Percentiles rank a stretch among this genome's conserved stretches.
phyloP scores from a whole-genome alignment of 1,140 invertebrate species.

The Atta colombica region DNA sequence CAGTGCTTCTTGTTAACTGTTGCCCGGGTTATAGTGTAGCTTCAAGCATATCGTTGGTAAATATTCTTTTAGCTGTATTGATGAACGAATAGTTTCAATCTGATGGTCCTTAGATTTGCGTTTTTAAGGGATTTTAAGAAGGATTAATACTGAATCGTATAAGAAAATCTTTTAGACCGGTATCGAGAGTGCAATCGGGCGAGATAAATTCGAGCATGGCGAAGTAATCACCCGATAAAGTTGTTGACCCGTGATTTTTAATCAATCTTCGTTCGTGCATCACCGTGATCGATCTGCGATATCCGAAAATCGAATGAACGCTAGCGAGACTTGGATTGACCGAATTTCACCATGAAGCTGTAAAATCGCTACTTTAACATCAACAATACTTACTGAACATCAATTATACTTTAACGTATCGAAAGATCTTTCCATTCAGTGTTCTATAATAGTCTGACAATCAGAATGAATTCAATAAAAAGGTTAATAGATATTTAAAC shows the following conservation, averaged over 20 bases:
- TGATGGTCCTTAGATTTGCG: not conserved
- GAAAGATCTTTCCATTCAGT: not conserved
- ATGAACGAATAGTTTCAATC: not conserved
- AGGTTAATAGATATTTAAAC: not conserved
- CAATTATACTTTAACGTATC: not conserved
- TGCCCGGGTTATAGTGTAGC: not conserved
- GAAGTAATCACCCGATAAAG: slow-evolving; percentile 48
- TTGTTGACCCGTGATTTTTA: slow-evolving; percentile 59
- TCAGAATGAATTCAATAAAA: not conserved
- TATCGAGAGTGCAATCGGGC: slow-evolving; percentile 37
- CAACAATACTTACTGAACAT: not conserved
- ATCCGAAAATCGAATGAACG: slow-evolving; percentile 44
- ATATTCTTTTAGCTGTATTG: not conserved
- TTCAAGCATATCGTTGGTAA: not conserved
- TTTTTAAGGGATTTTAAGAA: not conserved
- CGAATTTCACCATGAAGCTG: not conserved
- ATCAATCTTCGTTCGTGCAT: slow-evolving; percentile 52
- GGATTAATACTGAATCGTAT: not conserved
- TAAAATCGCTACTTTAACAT: slow-evolving; percentile 14
- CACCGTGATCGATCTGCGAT: slow-evolving; percentile 18
- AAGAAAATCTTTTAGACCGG: slow-evolving; percentile 42
- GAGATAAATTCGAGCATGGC: slow-evolving; percentile 27
- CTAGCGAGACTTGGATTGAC: not conserved
- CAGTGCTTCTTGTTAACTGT: not conserved
- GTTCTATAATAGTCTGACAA: not conserved